These are phyloP conservation scores for Pampusana beccarii DNA, from an alignment of 2,113 vertebrate genomes.

Conservation along the genomic window DNA sequence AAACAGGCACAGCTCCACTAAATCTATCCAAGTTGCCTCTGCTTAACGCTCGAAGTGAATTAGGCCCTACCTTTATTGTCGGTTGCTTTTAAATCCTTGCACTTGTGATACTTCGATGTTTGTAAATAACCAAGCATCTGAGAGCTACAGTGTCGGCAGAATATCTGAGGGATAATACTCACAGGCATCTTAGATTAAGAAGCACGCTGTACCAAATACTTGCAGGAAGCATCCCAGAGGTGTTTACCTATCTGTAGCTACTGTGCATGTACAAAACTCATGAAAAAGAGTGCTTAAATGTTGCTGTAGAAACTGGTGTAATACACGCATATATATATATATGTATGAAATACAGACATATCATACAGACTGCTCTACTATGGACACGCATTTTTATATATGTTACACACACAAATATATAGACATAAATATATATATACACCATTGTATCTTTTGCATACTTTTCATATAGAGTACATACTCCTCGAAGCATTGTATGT, in stretches of 20 bases:
- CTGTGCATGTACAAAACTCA: background rate
- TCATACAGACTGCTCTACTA: background rate
- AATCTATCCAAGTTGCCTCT: constrained; percentile 3
- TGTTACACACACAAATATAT: background rate
- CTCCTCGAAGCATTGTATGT: background rate
- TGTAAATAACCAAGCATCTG: background rate
- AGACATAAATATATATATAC: background rate
- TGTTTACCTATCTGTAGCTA: background rate
- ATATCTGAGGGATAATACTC: background rate
- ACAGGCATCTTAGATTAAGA: background rate
- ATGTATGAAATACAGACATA: background rate
- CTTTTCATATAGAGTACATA: background rate
- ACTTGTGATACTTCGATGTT: background rate
- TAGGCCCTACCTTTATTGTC: constrained; percentile 1
- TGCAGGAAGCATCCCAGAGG: background rate
- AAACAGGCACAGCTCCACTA: constrained; percentile 10
- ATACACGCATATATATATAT: too few species aligned
- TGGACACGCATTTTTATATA: background rate
- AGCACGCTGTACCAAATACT: background rate
- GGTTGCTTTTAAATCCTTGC: background rate
- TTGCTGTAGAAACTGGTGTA: background rate
- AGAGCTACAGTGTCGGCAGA: background rate
- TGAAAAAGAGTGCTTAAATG: background rate
- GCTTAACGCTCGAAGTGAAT: constrained; percentile 7
- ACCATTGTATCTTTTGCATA: background rate